These are phyloP conservation scores for Narcine bancroftii DNA, from an alignment of 2,113 vertebrate genomes.

Conservation along the genomic window DNA sequence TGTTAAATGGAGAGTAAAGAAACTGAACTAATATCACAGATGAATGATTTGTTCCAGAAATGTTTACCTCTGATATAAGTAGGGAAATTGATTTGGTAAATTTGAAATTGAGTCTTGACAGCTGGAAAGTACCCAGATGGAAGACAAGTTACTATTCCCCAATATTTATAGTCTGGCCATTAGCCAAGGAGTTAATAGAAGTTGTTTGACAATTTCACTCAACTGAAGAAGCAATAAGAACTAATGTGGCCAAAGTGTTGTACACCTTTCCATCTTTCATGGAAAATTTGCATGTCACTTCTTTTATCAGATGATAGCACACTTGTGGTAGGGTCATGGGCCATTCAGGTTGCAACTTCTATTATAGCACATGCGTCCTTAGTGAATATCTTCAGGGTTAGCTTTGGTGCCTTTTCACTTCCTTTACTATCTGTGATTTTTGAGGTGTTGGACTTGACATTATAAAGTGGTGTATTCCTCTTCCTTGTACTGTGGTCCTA, in stretches of 20 bases:
- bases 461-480: background rate
- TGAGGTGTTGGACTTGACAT: background rate
- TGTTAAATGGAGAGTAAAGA: too few relatives aligned
- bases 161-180: background rate
- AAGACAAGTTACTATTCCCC: too few relatives aligned
- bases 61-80: too few relatives aligned
- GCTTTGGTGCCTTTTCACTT: background rate
- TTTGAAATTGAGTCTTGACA: too few relatives aligned
- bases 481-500: too few relatives aligned
- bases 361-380: background rate
- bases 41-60: too few relatives aligned
- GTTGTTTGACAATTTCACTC: too few relatives aligned
- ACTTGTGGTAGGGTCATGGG: background rate
- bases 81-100: too few relatives aligned
- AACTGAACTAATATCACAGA: too few relatives aligned
- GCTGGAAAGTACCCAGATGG: too few relatives aligned
- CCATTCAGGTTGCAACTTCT: background rate
- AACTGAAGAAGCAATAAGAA: background rate
- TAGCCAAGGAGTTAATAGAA: background rate
- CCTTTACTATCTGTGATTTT: background rate
- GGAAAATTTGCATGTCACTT: background rate
- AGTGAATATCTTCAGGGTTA: background rate
- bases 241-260: background rate
- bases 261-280: background rate
- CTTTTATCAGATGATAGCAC: background rate